Percentiles rank a stretch among this genome's conserved stretches.
These are phyloP conservation scores for Drosophila mimica DNA, from an alignment of 2,888 invertebrate genomes.

Conservation along the genomic window DNA sequence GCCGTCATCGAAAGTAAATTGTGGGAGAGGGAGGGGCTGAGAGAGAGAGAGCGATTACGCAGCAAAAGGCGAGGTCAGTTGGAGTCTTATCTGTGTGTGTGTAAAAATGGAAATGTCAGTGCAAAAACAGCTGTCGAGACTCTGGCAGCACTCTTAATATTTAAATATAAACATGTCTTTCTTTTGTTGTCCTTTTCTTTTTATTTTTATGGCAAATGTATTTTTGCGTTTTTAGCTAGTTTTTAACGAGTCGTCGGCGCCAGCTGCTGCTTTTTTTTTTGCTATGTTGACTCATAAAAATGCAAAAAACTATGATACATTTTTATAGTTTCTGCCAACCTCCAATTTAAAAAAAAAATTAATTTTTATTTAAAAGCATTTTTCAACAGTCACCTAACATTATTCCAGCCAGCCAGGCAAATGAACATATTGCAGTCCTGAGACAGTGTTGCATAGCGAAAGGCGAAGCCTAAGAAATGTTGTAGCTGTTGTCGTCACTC, in stretches of 20 bases:
- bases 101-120: constrained; percentile 15
- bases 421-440: constrained; percentile 19
- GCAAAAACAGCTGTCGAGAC: constrained; percentile 54
- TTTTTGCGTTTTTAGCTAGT: constrained; percentile 56
- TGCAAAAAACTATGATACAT: background rate
- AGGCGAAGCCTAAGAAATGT: constrained; percentile 8
- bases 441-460: constrained; percentile 32
- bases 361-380: background rate
- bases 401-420: background rate
- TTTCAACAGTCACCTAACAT: constrained; percentile 6
- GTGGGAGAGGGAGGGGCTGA: constrained; percentile 1
- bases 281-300: constrained; percentile 35
- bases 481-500: constrained; percentile 46
- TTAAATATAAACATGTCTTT: constrained; percentile 54
- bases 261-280: constrained; percentile 23
- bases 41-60: constrained; percentile 27
- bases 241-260: constrained; percentile 40
- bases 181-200: background rate
- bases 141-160: constrained; percentile 31
- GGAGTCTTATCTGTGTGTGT: constrained; percentile 22
- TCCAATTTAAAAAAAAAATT: background rate
- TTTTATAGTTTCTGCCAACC: constrained; percentile 5
- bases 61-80: constrained; percentile 62
- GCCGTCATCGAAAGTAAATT: constrained; percentile 68
- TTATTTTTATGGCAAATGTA: constrained; percentile 33